Evolutionary conservation across 30 jellyfish, hydroid and myxozoan genomes (phyloP), one percentile per base, ranked within the genome.

Genomic region (Sanderia malayensis): DNA sequence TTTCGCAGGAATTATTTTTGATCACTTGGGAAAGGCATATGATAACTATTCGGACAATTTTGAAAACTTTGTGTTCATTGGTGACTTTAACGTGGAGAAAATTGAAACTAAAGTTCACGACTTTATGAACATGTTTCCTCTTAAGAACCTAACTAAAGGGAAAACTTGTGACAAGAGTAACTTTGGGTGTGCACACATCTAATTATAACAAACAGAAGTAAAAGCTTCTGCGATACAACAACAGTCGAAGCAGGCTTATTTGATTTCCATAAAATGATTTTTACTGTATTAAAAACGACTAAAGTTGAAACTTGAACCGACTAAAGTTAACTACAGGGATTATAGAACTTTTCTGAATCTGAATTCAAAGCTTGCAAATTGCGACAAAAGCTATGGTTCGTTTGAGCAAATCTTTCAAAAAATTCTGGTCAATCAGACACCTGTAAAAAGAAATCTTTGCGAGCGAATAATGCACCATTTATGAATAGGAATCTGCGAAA

Each of bases 241-340:
- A 41, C 83, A 29, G 13, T 49, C 28, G 83, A 70, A 1, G 33
- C 83, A 18, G 83, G 75, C 52, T 29, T 46, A 44, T 29, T 33
- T 44, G 79, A 67, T 24, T 33, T 29, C 26, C 83, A 70, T 70
- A 29, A 46, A 0, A 22, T 70, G 83, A 70, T 70, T 46, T 20
- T 49, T 49, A 70, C 83, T 8, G 32, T 49, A 25, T 47, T 37
- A 18, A 70, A 70, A 60, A 31, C 13, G 49, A n/a, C n/a, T n/a
- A 53, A 31, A 31, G 13, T 60, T 25, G 49, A 60, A 60, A 31
- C 46, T n/a, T n/a, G n/a, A n/a, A 27, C 73, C 73, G 13, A 60
- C 46, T 7, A 60, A 10, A 20, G 49, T 25, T 27, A 31, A 27
- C 49, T 60, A 60, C 22, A 27, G 73, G 46, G 73, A 60, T 60